phyloP scores from a whole-genome alignment of 2,113 vertebrate genomes.

The Loxodonta africana region DNA sequence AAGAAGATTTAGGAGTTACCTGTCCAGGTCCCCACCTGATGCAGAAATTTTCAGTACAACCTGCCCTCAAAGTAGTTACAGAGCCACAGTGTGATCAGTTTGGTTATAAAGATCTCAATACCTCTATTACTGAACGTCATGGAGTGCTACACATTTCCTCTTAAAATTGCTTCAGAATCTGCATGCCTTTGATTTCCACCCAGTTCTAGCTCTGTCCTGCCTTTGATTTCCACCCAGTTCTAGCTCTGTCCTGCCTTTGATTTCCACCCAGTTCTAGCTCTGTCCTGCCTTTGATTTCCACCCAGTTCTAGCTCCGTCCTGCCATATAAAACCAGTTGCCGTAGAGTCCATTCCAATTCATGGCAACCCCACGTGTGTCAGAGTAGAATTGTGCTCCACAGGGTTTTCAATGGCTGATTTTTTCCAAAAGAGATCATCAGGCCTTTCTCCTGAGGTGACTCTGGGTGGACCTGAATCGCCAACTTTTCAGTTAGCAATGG shows the following conservation, averaged over 20 bases:
- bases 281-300: background rate
- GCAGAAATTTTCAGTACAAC: background rate
- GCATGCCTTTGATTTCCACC: background rate
- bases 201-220: too few relatives aligned
- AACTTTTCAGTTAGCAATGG: background rate
- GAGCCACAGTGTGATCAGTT: background rate
- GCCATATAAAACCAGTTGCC: background rate
- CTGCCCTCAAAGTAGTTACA: background rate
- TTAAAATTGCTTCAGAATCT: background rate
- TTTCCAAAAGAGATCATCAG: background rate
- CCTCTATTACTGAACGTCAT: accelerated
- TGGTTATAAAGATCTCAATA: background rate
- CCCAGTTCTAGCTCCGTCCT: too few relatives aligned
- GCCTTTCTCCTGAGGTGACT: background rate
- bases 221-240: background rate
- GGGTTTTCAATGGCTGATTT: background rate
- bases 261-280: background rate
- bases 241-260: background rate
- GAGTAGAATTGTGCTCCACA: background rate
- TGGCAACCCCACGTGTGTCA: background rate
- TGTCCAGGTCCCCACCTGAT: background rate
- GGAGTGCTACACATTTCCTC: background rate
- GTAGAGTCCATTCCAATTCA: background rate
- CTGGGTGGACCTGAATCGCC: background rate
- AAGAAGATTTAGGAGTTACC: background rate